Base-by-base conservation (phyloP, 2,888 invertebrate genomes). In the Phaedon cochleariae region DNA sequence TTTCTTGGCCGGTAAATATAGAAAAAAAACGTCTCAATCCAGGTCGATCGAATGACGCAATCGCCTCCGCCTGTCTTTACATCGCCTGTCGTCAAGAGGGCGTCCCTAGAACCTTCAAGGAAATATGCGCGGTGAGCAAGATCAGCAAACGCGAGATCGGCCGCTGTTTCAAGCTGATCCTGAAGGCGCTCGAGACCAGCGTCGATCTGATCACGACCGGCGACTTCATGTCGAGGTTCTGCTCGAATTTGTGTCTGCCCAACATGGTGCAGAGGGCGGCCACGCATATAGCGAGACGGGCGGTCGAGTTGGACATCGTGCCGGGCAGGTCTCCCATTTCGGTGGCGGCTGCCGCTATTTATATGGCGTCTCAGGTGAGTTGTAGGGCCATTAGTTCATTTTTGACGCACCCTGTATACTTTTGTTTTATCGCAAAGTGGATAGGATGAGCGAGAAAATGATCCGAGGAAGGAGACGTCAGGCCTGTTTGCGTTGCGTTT, bases 121-220 rank as follows among this genome's bases (percentile, higher is more conserved):
- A 99, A 88, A 98, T 99, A 67, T 99, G 98, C 84, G 98, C 98
- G 0, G 97, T 98, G 57, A 98, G 98, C 80, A 97, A 96, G 86
- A 96, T 99, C 64, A 97, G 98, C 78, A 99, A 99, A 85, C 97
- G 98, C 79, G 99, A 99, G 86, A 99, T 99, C 65, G 99, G 99
- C 0, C 86, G 98, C 72, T 98, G 98, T 82, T 99, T 99, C 84
- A 98, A 98, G 80, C 84, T 98, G 46, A 99, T 99, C 66, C 85
- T 98, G 41, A 97, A 97, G 82, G 97, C 96, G 0, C 85, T 99
- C 58, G 97, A 98, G 82, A 99, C 98, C 0, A 97, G 95, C 31
- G 97, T 99, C 6, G 97, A 98, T 80, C 89, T 97, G 21, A 98
- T 99, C 65, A 99, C 98, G 0, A 98, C 98, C 0, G 97, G 96